Conservation (phyloP, 2,888 invertebrate species). For the Tipula vernalis region DNA sequence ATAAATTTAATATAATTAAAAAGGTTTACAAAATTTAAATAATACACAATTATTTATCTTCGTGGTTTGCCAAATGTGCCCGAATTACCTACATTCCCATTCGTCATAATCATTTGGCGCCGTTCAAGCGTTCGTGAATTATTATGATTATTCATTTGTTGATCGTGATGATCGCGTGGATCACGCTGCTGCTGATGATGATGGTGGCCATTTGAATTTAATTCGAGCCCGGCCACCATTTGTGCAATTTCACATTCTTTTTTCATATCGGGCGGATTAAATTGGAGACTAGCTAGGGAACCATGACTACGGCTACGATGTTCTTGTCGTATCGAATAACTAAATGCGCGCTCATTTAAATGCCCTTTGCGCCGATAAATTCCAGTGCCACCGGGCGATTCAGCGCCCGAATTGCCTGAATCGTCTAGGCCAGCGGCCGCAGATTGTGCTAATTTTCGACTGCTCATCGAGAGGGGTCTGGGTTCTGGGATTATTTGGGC, state of each 20-base stretch:
- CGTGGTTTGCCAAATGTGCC: slow-evolving; percentile 33
- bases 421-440: slow-evolving; percentile 51
- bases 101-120: slow-evolving; percentile 36
- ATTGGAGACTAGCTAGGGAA: slow-evolving; percentile 80
- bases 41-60: slow-evolving; percentile 24
- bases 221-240: slow-evolving; percentile 79
- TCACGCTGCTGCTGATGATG: not conserved
- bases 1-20: not conserved
- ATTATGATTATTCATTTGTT: not conserved
- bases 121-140: slow-evolving; percentile 46
- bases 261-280: slow-evolving; percentile 73
- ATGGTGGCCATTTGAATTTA: slow-evolving; percentile 55
- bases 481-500: slow-evolving; percentile 48
- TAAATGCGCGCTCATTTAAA: slow-evolving; percentile 83
- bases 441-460: slow-evolving; percentile 52
- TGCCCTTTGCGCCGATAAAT: slow-evolving; percentile 86
- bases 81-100: slow-evolving; percentile 22
- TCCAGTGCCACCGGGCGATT: slow-evolving; percentile 56
- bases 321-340: slow-evolving; percentile 87
- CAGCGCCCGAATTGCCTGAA: slow-evolving; percentile 38
- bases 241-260: slow-evolving; percentile 87
- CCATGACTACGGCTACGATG: slow-evolving; percentile 88
- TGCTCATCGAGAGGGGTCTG: slow-evolving; percentile 40
- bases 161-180: not conserved
- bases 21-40: not conserved